Conservation (phyloP, 2,888 invertebrate species). For the Myopa testacea region DNA sequence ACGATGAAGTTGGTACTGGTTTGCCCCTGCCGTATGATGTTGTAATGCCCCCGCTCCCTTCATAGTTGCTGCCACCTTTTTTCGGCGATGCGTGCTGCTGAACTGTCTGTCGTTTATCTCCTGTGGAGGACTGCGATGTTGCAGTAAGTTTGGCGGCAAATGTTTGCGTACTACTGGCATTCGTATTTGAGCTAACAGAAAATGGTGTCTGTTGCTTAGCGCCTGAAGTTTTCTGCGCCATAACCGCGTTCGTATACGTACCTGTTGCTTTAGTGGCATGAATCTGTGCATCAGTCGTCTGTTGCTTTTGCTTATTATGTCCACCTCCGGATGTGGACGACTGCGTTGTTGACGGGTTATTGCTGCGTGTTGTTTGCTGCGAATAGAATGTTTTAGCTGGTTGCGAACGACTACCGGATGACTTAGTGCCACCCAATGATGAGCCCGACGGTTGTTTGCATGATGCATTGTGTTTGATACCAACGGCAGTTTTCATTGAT, state of each 20-base stretch:
- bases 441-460: constrained; percentile 27
- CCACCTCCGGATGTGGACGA: constrained; percentile 40
- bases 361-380: constrained; percentile 51
- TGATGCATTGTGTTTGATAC: constrained; percentile 9
- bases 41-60: constrained; percentile 59
- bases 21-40: constrained; percentile 62
- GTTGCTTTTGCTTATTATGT: constrained; percentile 43
- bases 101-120: constrained; percentile 43
- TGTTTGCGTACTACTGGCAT: constrained; percentile 54
- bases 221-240: constrained; percentile 69
- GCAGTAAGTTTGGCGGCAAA: constrained; percentile 70
- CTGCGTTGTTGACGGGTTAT: constrained; percentile 43
- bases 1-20: constrained; percentile 52
- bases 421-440: constrained; percentile 21
- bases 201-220: constrained; percentile 38
- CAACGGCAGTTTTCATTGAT: constrained; percentile 14
- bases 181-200: constrained; percentile 27
- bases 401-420: constrained; percentile 63
- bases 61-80: constrained; percentile 54
- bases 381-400: constrained; percentile 61
- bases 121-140: constrained; percentile 43
- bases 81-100: constrained; percentile 54
- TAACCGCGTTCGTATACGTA: constrained; percentile 72
- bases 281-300: constrained; percentile 1
- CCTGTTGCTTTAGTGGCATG: constrained; percentile 65